Evolutionary conservation across 92 coral and sea anemone genomes (phyloP), one percentile per base, ranked within the genome.

Genomic region (Heliopora coerulea): DNA sequence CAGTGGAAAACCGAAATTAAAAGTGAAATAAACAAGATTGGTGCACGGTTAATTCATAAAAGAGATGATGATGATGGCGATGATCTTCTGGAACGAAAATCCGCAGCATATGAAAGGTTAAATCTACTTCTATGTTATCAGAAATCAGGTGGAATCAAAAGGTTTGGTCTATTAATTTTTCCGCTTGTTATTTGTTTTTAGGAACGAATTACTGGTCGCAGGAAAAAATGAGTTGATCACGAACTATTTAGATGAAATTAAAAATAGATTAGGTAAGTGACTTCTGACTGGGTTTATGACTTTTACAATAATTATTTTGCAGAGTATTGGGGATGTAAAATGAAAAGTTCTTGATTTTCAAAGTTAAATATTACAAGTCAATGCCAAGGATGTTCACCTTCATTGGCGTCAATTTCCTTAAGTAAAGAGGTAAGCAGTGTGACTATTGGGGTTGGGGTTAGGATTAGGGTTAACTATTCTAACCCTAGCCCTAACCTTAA

Each of bases 1-100:
- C 54, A 67, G 74, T 67, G 49, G 49, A 67, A 67, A 42, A 49
- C 24, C 33, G 59, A 67, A 33, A 44, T 67, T 7, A 67, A 56
- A 67, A 25, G 25, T 67, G 74, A 67, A 33, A 21, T 67, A 46
- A 67, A 67, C 29, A 67, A 24, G 24, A 44, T 44, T 23, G 48
- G 33, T 28, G 74, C 27, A 44, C 37, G 3, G n/a, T 28, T 46
- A 37, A 4, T 4, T 37, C 42, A 18, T 3, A 14, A 19, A 29
- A 49, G 2, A n/a, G 13, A 48, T 44, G 42, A 37, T 37, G 42
- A 49, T 29, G 74, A 67, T 48, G 54, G 12, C 13, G 46, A 65
- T 39, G 56, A 65, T 0, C 23, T 9, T 2, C 30, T 0, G 5
- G 28, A 34, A 31, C 35, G 49, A 48, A 49, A 44, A 0, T 20